phyloP scores from a whole-genome alignment of 2,797 vertebrate species.

The Propithecus perrieri region DNA sequence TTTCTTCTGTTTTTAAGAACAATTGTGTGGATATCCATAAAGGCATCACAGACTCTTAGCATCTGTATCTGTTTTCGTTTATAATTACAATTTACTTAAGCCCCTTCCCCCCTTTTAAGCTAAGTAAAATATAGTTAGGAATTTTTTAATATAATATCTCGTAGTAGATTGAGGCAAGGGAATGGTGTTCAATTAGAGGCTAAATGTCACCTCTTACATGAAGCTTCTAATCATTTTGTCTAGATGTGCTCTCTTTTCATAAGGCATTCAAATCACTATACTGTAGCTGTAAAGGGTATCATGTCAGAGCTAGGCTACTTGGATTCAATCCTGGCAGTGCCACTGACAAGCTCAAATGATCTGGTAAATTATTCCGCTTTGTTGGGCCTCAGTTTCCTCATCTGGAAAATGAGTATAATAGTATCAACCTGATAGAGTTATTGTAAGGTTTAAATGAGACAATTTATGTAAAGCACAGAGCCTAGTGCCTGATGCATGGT shows the following conservation, averaged over 20 bases:
- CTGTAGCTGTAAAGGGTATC: not conserved
- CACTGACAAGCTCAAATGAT: not conserved
- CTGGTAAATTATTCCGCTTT: not conserved
- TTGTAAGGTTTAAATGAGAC: not conserved
- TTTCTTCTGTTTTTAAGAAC: not conserved
- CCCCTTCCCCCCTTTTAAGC: not conserved
- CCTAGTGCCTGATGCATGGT: not conserved
- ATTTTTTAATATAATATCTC: not conserved
- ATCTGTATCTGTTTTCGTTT: not conserved
- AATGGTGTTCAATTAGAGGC: conserved; percentile 16
- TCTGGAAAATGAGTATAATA: not conserved
- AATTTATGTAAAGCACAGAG: not conserved
- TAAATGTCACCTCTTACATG: not conserved
- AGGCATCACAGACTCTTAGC: not conserved
- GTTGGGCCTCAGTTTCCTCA: not conserved
- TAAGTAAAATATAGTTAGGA: not conserved
- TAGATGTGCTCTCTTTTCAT: not conserved
- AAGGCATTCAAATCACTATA: not conserved
- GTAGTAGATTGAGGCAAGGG: not conserved
- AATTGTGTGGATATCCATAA: not conserved
- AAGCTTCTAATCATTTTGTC: not conserved
- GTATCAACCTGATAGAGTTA: not conserved
- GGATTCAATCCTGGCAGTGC: not conserved
- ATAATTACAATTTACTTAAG: not conserved
- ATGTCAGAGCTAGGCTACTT: not conserved